Evolutionary conservation across 2,888 invertebrate genomes (phyloP).

Genomic region (Sinotaia quadrata): DNA sequence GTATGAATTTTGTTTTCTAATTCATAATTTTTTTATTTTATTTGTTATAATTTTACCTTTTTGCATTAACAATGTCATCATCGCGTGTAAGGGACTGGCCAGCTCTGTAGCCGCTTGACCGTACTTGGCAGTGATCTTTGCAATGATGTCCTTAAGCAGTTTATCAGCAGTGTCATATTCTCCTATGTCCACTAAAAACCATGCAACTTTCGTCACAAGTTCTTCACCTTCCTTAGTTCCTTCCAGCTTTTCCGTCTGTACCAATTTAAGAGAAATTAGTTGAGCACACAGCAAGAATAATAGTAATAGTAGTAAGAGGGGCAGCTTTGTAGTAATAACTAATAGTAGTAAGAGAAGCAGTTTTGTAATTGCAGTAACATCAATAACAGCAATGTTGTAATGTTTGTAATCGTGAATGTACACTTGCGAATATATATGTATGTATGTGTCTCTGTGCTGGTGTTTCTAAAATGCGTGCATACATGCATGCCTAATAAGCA

Average conservation of each 20-base stretch:
- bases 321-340: no score
- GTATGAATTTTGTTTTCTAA: neutral
- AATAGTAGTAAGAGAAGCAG: no score
- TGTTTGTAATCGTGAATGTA: no score
- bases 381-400: no score
- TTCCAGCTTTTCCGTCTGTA: neutral
- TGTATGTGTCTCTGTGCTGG: no score
- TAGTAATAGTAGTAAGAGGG: no score
- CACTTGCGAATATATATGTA: no score
- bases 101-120: constrained; percentile 38
- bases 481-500: no score
- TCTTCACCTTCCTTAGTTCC: constrained; percentile 22
- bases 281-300: no score
- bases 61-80: constrained; percentile 35
- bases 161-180: constrained; percentile 40
- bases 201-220: constrained; percentile 37
- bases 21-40: neutral
- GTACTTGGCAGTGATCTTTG: constrained; percentile 29
- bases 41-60: constrained; percentile 8
- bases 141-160: constrained; percentile 38
- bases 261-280: neutral
- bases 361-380: no score
- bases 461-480: no score
- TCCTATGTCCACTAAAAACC: constrained; percentile 49
- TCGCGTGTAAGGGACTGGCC: constrained; percentile 39